Percentiles rank a stretch among this genome's conserved stretches.
These are phyloP conservation scores for Bathynomus jamesi DNA, from an alignment of 1,140 invertebrate genomes.

Conservation along the genomic window DNA sequence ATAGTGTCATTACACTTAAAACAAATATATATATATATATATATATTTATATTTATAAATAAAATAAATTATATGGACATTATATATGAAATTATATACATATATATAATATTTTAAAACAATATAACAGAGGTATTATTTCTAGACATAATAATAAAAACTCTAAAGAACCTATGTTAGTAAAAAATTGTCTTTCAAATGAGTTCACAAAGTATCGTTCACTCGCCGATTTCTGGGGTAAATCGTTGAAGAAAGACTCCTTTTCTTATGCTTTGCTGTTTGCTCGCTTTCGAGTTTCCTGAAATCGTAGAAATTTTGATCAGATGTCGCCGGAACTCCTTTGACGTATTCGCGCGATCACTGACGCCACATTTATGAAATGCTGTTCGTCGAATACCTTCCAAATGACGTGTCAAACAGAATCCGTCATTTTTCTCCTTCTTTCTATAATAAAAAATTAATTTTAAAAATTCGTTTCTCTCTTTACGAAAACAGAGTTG, in stretches of 20 bases:
- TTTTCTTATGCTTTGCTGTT: not conserved
- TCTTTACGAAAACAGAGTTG: no score
- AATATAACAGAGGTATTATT: not conserved
- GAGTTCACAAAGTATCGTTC: not conserved
- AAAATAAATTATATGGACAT: not conserved
- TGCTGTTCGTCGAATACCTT: no score
- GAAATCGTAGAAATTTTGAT: no score
- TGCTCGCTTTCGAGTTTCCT: no score
- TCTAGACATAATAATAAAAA: not conserved
- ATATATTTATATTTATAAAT: not conserved
- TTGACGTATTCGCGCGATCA: no score
- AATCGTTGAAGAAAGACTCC: not conserved
- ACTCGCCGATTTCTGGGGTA: not conserved
- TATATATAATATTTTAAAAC: not conserved
- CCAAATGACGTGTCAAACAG: no score
- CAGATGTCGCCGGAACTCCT: no score
- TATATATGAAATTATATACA: not conserved
- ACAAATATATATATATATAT: not conserved
- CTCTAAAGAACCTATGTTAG: not conserved
- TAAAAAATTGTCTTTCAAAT: not conserved
- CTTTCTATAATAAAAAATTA: not conserved
- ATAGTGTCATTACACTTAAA: not conserved
- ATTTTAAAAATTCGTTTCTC: not conserved
- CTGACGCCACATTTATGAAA: no score
- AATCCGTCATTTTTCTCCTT: not conserved